phyloP scores from a whole-genome alignment of 2,888 invertebrate genomes.

The Pyrochroa serraticornis region DNA sequence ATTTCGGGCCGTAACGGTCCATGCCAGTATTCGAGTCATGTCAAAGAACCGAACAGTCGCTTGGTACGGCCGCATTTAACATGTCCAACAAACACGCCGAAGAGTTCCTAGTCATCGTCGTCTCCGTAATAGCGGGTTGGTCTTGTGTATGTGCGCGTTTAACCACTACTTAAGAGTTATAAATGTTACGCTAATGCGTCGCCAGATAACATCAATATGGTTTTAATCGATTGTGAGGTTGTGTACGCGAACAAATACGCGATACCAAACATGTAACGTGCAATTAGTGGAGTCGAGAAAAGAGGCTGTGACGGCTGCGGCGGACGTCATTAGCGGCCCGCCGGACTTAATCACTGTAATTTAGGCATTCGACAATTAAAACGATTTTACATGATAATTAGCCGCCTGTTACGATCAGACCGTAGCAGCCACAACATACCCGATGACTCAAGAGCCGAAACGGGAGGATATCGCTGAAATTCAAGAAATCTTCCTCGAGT shows the following conservation, averaged over 20 bases:
- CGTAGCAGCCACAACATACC: neutral
- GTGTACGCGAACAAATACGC: constrained; percentile 19
- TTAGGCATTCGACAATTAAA: constrained; percentile 19
- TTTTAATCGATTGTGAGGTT: constrained; percentile 26
- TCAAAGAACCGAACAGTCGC: constrained; percentile 41
- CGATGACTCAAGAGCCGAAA: neutral
- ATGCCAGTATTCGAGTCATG: constrained; percentile 40
- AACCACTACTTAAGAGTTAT: constrained; percentile 40
- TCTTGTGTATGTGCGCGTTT: constrained; percentile 27
- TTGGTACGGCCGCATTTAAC: constrained; percentile 46
- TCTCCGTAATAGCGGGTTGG: constrained; percentile 14
- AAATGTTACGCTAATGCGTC: constrained; percentile 32
- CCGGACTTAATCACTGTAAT: constrained; percentile 21
- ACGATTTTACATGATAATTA: constrained; percentile 20
- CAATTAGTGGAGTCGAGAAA: too few species aligned
- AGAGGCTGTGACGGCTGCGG: too few species aligned
- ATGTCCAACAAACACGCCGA: constrained; percentile 36
- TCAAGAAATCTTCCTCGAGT: too few species aligned
- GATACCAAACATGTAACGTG: constrained; percentile 23
- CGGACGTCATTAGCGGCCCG: constrained; percentile 15
- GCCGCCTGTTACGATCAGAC: constrained; percentile 7
- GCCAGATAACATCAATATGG: constrained; percentile 44
- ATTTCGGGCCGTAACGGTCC: constrained; percentile 40
- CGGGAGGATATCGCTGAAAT: too few species aligned
- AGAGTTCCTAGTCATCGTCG: constrained; percentile 40